Evolutionary conservation across 1,140 invertebrate species (phyloP), one percentile per base, ranked within the genome.

Genomic region (Macrobrachium nipponense): DNA sequence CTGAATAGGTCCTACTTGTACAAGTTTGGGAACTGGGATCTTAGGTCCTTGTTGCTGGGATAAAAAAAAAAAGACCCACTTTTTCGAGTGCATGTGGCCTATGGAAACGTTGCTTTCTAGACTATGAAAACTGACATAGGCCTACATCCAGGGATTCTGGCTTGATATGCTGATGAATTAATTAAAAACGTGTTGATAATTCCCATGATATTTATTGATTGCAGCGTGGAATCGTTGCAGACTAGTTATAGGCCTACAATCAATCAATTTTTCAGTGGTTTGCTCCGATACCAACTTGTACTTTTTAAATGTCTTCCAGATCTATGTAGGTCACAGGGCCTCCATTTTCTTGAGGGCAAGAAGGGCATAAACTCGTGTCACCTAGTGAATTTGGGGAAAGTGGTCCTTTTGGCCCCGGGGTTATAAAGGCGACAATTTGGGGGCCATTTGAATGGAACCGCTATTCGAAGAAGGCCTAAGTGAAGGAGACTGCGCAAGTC

Each of bases 271-370:
- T 51, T 15, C 18, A 70, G 27, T 36, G 27, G 4, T 36, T 36
- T 36, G 27, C 4, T 36, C 4, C 27, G 27, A 36, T 12, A 70
- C 68, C 68, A 80, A 80, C 77, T 80, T 80, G 51, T 60, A 80
- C 83, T 86, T 86, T 86, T 86, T 86, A 86, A 86, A 80, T 80
- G 84, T 62, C 84, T 86, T 44, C 20, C 77, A 86, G 62, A 80
- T 79, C 80, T 86, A 80, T 77, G 77, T 75, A 73, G 76, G 51
- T 59, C 20, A 20, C 7, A 36, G n/a, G 15, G 27, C 51, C 82
- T 17, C 23, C 17, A 59, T 15, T 51, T 86, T 36, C 68, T 80
- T 75, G 27, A 62, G 58, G 84, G 60, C 44, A 36, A 73, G 20
- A 75, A n/a, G 73, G 84, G 43, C 77, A 59, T 86, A 86, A 64